Evolutionary conservation across 2,113 vertebrate species (phyloP).

Genomic region (Mesoclemmys tuberculata): DNA sequence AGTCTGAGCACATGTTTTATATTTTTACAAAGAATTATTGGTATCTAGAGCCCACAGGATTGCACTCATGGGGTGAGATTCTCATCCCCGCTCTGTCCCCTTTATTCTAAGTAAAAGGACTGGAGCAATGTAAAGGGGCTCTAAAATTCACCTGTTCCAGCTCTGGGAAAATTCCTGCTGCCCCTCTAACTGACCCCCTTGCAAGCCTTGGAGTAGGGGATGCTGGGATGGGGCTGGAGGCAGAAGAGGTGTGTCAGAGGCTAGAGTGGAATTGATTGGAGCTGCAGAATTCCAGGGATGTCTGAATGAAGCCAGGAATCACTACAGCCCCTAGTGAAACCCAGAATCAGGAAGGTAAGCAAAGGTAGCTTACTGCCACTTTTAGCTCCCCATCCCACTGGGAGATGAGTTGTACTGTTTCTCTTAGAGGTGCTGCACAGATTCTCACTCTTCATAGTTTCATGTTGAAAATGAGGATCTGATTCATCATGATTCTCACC

Average conservation of each 20-base stretch:
- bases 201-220: not conserved
- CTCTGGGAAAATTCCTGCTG: not conserved
- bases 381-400: not conserved
- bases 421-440: not conserved
- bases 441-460: not conserved
- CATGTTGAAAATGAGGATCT: constrained; percentile 37
- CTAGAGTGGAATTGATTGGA: not conserved
- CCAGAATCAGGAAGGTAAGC: not conserved
- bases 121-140: not conserved
- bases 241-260: not conserved
- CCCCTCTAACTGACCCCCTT: not conserved
- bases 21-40: not conserved
- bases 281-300: not conserved
- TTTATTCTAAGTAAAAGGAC: not conserved
- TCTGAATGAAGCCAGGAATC: not conserved
- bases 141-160: not conserved
- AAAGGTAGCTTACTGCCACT: not conserved
- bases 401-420: constrained; percentile 18
- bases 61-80: not conserved
- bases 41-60: not conserved
- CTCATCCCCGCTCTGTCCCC: fast-evolving
- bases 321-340: not conserved
- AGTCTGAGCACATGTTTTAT: not conserved
- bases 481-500: constrained; percentile 40
- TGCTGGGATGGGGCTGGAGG: not conserved